These are phyloP conservation scores for Tragulus kanchil DNA, from an alignment of 2,113 vertebrate species.

Conservation along the genomic window DNA sequence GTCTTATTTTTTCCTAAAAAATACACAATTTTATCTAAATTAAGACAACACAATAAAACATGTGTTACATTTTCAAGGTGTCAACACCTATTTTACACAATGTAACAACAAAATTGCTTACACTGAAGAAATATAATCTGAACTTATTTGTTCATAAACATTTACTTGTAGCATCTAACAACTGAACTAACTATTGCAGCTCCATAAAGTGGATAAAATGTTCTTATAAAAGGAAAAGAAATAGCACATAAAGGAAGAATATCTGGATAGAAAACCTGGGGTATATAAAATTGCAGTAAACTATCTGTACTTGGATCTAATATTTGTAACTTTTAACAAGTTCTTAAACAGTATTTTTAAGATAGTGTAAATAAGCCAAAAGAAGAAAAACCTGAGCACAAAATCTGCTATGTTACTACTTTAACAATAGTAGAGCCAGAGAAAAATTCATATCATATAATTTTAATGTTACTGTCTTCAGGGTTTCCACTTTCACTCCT, in stretches of 20 bases:
- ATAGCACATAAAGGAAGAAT: neutral
- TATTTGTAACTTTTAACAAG: slow-evolving; percentile 11
- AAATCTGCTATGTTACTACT: neutral
- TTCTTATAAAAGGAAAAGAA: slow-evolving; percentile 17
- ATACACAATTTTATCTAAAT: neutral
- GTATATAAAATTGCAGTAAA: neutral
- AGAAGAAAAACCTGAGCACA: slow-evolving; percentile 54
- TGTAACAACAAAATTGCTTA: neutral
- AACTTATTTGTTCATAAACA: neutral
- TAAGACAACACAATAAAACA: neutral
- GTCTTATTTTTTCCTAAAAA: neutral
- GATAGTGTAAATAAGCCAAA: slow-evolving; percentile 6
- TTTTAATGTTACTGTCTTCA: slow-evolving; percentile 48
- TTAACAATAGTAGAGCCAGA: neutral
- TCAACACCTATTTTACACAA: neutral
- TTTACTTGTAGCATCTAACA: neutral
- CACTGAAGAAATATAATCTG: neutral
- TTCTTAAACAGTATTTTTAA: slow-evolving; percentile 41
- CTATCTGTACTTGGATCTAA: slow-evolving; percentile 30
- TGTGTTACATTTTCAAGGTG: neutral
- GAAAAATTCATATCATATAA: slow-evolving; percentile 54
- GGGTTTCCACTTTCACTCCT: neutral
- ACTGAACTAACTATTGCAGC: neutral
- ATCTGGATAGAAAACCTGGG: neutral
- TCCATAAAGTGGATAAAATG: neutral